phyloP scores from a whole-genome alignment of 1,140 invertebrate genomes.

The Eriosoma lanigerum region DNA sequence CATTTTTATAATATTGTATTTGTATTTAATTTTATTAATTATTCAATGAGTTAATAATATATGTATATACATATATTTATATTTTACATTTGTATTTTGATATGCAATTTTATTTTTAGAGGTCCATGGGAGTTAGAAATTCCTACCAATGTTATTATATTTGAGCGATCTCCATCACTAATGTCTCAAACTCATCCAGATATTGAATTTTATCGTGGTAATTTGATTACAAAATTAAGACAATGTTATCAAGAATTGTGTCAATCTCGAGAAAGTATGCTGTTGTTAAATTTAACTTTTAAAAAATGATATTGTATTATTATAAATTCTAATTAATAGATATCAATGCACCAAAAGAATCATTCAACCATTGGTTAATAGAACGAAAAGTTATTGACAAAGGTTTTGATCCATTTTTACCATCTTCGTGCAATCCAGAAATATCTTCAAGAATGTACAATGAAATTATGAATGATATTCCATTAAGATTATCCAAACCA shows the following conservation, averaged over 20 bases:
- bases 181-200: conserved; percentile 92
- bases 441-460: conserved; percentile 93
- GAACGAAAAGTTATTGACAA: conserved; percentile 90
- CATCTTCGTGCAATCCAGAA: conserved; percentile 87
- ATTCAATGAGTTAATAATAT: too few species aligned
- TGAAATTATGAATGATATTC: conserved; percentile 98
- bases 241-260: conserved; percentile 93
- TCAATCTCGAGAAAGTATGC: conserved; percentile 80
- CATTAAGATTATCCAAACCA: conserved; percentile 90
- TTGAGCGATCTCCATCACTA: conserved; percentile 78
- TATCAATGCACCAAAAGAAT: conserved; percentile 93
- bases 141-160: conserved; percentile 90
- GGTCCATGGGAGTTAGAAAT: conserved; percentile 96
- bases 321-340: conserved; percentile 59
- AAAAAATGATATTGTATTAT: not conserved
- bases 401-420: conserved; percentile 84
- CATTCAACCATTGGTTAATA: conserved; percentile 94
- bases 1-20: too few species aligned
- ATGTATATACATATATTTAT: too few species aligned
- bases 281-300: not conserved
- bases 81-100: too few species aligned
- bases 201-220: conserved; percentile 79
- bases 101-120: conserved; percentile 58
- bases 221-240: conserved; percentile 77
- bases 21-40: too few species aligned